Base-by-base conservation (phyloP, 2,888 invertebrate species). In the Abrostola tripartita region DNA sequence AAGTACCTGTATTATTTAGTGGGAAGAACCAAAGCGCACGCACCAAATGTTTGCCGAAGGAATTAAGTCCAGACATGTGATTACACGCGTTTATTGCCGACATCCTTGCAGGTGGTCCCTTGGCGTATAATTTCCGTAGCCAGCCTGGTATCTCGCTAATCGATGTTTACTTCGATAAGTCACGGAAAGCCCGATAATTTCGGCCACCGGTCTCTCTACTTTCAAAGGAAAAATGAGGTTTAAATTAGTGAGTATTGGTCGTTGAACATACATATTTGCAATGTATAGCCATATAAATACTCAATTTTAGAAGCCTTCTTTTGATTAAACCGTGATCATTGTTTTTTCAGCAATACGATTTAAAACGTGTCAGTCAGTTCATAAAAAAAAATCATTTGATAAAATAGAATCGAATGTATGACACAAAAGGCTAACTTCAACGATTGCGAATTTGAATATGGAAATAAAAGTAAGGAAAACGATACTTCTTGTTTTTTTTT, bases 111-210 rank as follows among this genome's bases (percentile, higher is more conserved):
- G 88, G 88, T 87, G 86, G 87, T 85, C 85, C 50, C 59, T 41
- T 57, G 76, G 77, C 76, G 75, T 83, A 79, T 85, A 87, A 87
- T 87, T 85, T 85, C 79, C 81, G 75, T 74, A 66, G 68, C 79
- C 77, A 78, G 75, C 62, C 72, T 65, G 67, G 76, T 81, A 84
- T 84, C 82, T 81, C 61, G 68, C 83, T 87, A 88, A 87, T 88
- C 85, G 86, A 84, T 87, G 86, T 85, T 86, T 84, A 84, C 87
- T 77, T 78, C 86, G 82, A 88, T 89, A 89, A 88, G 86, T 87
- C 87, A 87, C 85, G 85, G 77, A 78, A 68, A 65, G 78, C 79
- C 81, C 77, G 69, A 79, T 81, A 82, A 85, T 85, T 86, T 83
- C 64, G 73, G 67, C 61, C 72, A 65, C 50, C 52, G 53, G 55